Conservation (phyloP, 2,888 invertebrate species). For the Myopa tessellatipennis region DNA sequence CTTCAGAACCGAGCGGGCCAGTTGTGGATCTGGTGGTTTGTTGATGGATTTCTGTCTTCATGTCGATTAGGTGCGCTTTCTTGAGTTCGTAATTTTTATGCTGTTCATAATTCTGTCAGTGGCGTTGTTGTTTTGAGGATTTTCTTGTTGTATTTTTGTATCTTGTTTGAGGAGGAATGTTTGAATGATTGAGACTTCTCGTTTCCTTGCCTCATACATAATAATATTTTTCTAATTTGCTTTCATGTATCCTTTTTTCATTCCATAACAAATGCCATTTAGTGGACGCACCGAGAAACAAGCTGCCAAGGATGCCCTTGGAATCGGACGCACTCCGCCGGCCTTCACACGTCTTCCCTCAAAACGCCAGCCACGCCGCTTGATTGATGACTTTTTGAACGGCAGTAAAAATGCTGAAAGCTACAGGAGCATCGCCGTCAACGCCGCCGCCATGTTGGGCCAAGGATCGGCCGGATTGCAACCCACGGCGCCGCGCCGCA, state of each 20-base stretch:
- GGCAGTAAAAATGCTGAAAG: conserved; percentile 69
- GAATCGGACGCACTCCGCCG: conserved; percentile 74
- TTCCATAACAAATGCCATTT: neutral
- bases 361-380: conserved; percentile 78
- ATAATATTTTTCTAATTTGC: conserved; percentile 4
- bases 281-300: conserved; percentile 75
- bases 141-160: neutral
- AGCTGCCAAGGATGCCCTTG: conserved; percentile 66
- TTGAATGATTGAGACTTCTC: neutral
- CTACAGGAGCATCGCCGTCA: conserved; percentile 41
- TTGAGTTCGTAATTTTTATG: neutral
- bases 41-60: conserved; percentile 38
- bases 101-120: neutral
- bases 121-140: neutral
- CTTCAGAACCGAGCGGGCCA: neutral
- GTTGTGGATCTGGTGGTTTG: neutral
- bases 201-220: neutral
- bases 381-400: conserved; percentile 73
- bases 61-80: conserved; percentile 34
- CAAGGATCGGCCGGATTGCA: conserved; percentile 47
- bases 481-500: conserved; percentile 38
- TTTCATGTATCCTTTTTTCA: neutral
- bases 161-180: neutral
- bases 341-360: conserved; percentile 83
- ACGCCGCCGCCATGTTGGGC: neutral